These are phyloP conservation scores for Opisthograptis luteolata DNA, from an alignment of 2,888 invertebrate genomes.

Conservation along the genomic window DNA sequence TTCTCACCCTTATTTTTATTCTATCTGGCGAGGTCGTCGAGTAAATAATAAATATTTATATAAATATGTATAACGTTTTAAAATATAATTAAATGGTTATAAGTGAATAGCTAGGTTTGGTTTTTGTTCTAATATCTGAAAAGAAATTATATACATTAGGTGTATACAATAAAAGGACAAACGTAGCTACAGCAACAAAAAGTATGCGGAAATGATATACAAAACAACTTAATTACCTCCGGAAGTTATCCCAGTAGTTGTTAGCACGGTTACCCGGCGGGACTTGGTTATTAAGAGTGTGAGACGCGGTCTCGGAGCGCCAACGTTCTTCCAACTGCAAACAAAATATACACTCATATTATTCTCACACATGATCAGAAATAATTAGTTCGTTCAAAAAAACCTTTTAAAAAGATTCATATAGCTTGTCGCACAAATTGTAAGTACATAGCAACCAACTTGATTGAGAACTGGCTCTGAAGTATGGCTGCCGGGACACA, in stretches of 20 bases:
- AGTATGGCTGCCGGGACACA: too few relatives aligned
- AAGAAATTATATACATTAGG: conserved; percentile 51
- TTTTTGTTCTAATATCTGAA: conserved; percentile 72
- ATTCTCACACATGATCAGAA: too few relatives aligned
- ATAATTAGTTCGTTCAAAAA: too few relatives aligned
- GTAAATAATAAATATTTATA: conserved; percentile 27
- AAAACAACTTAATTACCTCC: conserved; percentile 87
- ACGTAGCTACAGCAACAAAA: not conserved
- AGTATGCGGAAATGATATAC: not conserved
- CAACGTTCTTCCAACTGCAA: conserved; percentile 80
- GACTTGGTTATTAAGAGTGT: conserved; percentile 93
- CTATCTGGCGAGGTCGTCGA: conserved; percentile 13
- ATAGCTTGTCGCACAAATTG: too few relatives aligned
- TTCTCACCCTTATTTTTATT: conserved; percentile 40
- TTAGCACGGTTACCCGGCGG: conserved; percentile 95
- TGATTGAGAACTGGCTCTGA: too few relatives aligned
- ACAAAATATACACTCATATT: conserved; percentile 24
- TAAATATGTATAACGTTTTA: conserved; percentile 22
- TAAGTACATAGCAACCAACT: too few relatives aligned
- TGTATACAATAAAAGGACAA: not conserved
- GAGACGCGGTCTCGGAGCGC: conserved; percentile 77
- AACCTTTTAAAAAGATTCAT: too few relatives aligned
- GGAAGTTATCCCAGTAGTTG: conserved; percentile 97
- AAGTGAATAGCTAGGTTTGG: conserved; percentile 34
- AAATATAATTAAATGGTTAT: conserved; percentile 24